A percentile compares a stretch with the other conserved stretches of the same genome.
phyloP scores from a whole-genome alignment of 2,797 vertebrate species.

The Anas bahamensis region DNA sequence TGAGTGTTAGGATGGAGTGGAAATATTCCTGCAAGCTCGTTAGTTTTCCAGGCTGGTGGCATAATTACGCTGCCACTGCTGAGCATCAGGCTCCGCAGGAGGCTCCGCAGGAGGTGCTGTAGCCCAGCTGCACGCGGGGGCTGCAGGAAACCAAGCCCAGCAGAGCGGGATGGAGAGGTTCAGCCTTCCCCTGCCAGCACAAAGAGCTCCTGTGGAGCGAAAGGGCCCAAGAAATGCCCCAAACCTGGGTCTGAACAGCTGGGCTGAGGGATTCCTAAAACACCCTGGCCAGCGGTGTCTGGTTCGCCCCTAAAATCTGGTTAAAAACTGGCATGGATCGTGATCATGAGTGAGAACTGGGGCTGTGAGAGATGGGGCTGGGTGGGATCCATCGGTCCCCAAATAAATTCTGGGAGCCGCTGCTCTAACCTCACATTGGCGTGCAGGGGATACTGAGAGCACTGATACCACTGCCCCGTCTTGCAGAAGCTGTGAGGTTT shows the following conservation, averaged over 20 bases:
- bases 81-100: background rate
- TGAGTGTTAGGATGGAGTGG: background rate
- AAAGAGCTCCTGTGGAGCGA: background rate
- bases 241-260: background rate
- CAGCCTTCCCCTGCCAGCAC: background rate
- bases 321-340: rapidly evolving
- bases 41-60: background rate
- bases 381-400: background rate
- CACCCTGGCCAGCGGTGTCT: background rate
- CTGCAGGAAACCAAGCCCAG: slow-evolving; percentile 56
- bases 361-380: background rate
- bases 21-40: background rate
- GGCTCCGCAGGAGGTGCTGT: background rate
- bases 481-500: background rate
- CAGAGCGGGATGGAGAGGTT: slow-evolving; percentile 13
- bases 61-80: background rate
- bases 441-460: background rate
- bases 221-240: rapidly evolving
- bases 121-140: background rate
- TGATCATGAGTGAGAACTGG: background rate
- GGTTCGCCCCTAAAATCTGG: background rate
- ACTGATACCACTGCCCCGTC: rapidly evolving
- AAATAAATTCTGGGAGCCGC: background rate
- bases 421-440: background rate
- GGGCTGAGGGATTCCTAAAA: background rate